Evolutionary conservation across 2,888 invertebrate species (phyloP).

Genomic region (Acholoe squamosa): DNA sequence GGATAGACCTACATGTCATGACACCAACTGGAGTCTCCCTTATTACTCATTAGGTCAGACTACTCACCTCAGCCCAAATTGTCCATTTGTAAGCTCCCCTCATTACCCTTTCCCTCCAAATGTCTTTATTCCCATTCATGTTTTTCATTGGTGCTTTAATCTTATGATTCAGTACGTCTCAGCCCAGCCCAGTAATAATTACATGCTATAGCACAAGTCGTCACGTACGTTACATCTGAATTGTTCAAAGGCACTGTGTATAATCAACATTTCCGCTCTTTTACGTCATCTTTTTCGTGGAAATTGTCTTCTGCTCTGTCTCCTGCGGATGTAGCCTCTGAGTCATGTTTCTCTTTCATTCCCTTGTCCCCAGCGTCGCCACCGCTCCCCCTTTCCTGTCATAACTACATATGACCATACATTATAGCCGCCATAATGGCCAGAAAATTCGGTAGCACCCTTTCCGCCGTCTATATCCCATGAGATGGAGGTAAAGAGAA

Average conservation of each 20-base stretch:
- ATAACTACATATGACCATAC: slow-evolving; percentile 48
- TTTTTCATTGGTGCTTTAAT: not conserved
- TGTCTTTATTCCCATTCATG: not conserved
- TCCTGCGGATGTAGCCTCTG: not conserved
- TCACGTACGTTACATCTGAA: not conserved
- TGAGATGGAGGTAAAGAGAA: slow-evolving; percentile 45
- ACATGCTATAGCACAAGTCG: not conserved
- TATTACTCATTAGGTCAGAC: not conserved
- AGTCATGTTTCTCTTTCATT: slow-evolving; percentile 49
- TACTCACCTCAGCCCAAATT: not conserved
- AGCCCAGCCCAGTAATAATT: not conserved
- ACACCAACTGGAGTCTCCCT: not conserved
- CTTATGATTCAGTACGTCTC: no score
- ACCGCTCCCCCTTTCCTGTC: slow-evolving; percentile 18
- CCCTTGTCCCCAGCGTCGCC: slow-evolving; percentile 23
- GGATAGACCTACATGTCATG: not conserved
- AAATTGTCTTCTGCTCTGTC: slow-evolving; percentile 19
- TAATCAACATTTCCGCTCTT: slow-evolving; percentile 1
- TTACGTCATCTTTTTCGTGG: slow-evolving; percentile 11
- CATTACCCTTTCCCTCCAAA: not conserved
- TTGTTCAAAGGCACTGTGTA: not conserved
- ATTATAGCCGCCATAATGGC: slow-evolving; percentile 51
- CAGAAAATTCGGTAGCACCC: slow-evolving; percentile 35
- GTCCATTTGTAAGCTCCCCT: not conserved
- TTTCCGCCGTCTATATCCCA: slow-evolving; percentile 52